phyloP scores from a whole-genome alignment of 2,797 vertebrate genomes.

The Aulostomus chinensis region DNA sequence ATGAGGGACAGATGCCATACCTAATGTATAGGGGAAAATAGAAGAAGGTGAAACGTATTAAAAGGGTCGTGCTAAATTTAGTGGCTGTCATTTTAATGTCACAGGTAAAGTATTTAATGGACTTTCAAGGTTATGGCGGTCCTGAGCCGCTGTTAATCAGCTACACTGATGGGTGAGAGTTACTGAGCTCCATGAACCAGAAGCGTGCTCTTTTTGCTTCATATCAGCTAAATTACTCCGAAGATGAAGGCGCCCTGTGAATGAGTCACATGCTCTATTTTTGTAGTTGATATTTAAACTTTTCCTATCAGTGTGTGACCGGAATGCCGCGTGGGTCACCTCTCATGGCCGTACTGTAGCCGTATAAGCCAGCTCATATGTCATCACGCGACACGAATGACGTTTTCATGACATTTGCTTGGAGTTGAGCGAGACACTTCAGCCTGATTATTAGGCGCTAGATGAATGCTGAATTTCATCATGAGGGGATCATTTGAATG shows the following conservation, averaged over 20 bases:
- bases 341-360: too few relatives aligned
- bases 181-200: conserved; percentile 11
- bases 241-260: background rate
- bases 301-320: too few relatives aligned
- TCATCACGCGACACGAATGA: too few relatives aligned
- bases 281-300: too few relatives aligned
- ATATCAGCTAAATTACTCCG: conserved; percentile 1
- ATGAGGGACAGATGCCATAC: too few relatives aligned
- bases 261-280: conserved; percentile 25
- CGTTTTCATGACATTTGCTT: too few relatives aligned
- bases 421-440: too few relatives aligned
- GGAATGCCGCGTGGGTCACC: too few relatives aligned
- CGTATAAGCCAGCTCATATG: too few relatives aligned
- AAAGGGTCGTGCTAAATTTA: conserved; percentile 4
- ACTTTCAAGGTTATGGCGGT: conserved; percentile 10
- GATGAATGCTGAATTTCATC: too few relatives aligned
- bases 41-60: conserved; percentile 3
- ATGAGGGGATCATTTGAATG: too few relatives aligned
- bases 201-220: conserved; percentile 4
- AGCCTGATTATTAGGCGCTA: too few relatives aligned
- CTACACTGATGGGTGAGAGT: background rate
- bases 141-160: conserved; percentile 10
- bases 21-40: conserved; percentile 8
- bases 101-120: conserved; percentile 11
- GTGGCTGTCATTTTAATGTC: conserved; percentile 19